phyloP scores from a whole-genome alignment of 2,888 invertebrate genomes.

The Philhelius pedissequus region DNA sequence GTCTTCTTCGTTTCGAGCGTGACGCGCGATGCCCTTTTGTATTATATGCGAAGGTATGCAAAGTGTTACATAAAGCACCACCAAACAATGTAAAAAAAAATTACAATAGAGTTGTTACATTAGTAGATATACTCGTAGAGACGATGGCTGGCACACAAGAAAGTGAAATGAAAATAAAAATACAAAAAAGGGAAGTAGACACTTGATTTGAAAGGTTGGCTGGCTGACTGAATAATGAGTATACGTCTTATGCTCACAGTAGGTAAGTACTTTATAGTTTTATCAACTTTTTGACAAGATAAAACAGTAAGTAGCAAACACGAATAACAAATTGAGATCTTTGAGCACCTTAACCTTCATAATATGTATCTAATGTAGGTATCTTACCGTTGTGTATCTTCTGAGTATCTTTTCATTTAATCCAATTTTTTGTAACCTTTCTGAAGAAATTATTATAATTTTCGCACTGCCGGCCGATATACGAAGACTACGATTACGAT shows the following conservation, averaged over 20 bases:
- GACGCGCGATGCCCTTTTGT: constrained; percentile 52
- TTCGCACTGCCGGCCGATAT: background rate
- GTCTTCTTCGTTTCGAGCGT: constrained; percentile 38
- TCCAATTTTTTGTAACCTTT: constrained; percentile 37
- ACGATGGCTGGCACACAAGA: constrained; percentile 12
- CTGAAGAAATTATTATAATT: constrained; percentile 26
- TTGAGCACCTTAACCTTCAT: background rate
- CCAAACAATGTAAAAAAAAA: constrained; percentile 9
- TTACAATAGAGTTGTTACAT: constrained; percentile 8
- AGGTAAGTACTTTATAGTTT: background rate
- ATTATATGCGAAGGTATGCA: constrained; percentile 23
- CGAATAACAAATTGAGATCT: background rate
- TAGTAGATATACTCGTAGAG: background rate
- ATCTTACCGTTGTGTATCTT: constrained; percentile 63
- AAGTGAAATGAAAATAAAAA: constrained; percentile 60
- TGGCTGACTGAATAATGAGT: constrained; percentile 22
- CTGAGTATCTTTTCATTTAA: constrained; percentile 65
- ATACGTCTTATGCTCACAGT: background rate
- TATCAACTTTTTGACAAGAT: background rate
- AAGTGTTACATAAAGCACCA: constrained; percentile 62
- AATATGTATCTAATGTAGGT: too few species aligned
- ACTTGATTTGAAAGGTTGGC: constrained; percentile 62
- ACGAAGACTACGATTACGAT: constrained; percentile 20
- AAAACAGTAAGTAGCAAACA: background rate
- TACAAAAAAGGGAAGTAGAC: constrained; percentile 60